phyloP scores from a whole-genome alignment of 2,113 vertebrate genomes.

The Pseudorasbora parva region DNA sequence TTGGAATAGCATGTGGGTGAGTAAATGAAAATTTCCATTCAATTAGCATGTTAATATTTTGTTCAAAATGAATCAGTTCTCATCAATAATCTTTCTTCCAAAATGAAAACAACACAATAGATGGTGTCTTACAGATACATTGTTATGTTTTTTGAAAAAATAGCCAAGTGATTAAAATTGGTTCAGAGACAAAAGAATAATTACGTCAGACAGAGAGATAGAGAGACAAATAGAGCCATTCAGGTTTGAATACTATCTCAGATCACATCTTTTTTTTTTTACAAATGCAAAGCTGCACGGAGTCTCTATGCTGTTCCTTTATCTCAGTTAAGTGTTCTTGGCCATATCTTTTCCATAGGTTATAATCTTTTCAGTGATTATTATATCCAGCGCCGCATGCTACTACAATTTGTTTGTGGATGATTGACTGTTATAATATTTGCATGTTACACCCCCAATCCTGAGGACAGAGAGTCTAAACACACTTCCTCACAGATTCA shows the following conservation, averaged over 20 bases:
- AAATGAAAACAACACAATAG: too few species aligned
- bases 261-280: not conserved
- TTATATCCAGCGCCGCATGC: not conserved
- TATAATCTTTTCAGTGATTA: not conserved
- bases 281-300: not conserved
- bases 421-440: conserved; percentile 3
- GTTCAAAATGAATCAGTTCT: too few species aligned
- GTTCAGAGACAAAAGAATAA: too few species aligned
- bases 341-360: not conserved
- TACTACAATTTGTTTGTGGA: not conserved
- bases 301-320: not conserved
- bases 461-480: not conserved
- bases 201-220: not conserved
- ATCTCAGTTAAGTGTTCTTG: not conserved
- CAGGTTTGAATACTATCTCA: not conserved
- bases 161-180: too few species aligned
- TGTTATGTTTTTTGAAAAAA: too few species aligned
- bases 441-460: not conserved
- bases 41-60: too few species aligned
- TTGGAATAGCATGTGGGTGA: too few species aligned
- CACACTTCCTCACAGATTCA: not conserved
- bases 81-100: too few species aligned
- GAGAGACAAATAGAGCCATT: not conserved
- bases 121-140: too few species aligned
- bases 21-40: too few species aligned